A percentile compares a stretch with the other conserved stretches of the same genome.
Conservation (phyloP, 2,113 vertebrate genomes). For the Myanophis thanlyinensis region DNA sequence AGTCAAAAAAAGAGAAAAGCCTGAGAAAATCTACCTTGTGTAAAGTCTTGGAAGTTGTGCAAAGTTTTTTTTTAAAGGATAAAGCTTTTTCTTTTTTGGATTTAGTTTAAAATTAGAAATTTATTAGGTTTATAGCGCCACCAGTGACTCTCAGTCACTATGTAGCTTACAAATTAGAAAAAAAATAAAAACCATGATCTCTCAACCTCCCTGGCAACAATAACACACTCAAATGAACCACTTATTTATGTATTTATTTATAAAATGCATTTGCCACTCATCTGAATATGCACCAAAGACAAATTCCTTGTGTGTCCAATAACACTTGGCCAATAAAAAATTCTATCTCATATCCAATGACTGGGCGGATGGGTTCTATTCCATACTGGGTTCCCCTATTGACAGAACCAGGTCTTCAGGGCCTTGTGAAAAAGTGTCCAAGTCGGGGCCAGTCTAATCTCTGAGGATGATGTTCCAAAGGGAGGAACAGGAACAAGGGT, state of each 20-base stretch:
- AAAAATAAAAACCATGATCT: not conserved
- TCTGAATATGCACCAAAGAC: no score
- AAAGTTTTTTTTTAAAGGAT: not conserved
- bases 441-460: no score
- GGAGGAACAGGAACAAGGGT: not conserved
- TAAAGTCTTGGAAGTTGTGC: not conserved
- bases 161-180: not conserved
- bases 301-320: no score
- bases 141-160: not conserved
- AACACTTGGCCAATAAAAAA: no score
- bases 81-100: not conserved
- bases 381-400: no score
- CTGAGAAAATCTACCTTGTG: not conserved
- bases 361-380: not conserved
- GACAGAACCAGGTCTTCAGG: no score
- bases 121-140: not conserved
- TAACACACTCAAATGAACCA: not conserved
- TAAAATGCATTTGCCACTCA: not conserved
- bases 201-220: not conserved
- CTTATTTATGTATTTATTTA: not conserved
- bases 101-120: not conserved
- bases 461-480: not conserved
- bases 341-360: not conserved
- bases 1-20: not conserved
- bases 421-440: no score